phyloP scores from a whole-genome alignment of 2,113 vertebrate genomes.

The Mormyrus lacerda region DNA sequence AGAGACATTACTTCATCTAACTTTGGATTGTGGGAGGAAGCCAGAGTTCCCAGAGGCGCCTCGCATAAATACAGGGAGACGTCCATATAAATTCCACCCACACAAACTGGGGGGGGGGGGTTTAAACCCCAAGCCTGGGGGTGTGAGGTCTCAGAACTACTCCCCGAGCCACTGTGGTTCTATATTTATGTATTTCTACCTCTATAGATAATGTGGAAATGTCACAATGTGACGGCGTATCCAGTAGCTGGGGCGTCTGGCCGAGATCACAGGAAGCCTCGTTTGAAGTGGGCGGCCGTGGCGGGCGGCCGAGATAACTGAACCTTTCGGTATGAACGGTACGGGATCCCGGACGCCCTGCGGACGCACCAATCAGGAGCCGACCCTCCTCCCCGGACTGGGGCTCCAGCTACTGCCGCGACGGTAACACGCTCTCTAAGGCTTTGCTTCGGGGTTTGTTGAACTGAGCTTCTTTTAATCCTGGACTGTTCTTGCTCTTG shows the following conservation, averaged over 20 bases:
- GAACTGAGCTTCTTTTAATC: neutral
- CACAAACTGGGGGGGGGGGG: neutral
- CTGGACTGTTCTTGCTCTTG: neutral
- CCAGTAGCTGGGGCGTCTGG: neutral
- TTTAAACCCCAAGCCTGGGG: neutral
- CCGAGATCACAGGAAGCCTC: neutral
- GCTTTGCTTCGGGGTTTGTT: neutral
- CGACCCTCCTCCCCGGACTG: neutral
- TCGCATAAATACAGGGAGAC: neutral
- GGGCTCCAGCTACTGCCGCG: neutral
- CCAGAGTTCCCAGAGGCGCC: neutral
- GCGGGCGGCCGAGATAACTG: neutral
- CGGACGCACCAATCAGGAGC: neutral
- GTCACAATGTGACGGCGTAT: neutral
- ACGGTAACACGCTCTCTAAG: neutral
- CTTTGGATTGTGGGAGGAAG: neutral
- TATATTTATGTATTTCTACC: neutral
- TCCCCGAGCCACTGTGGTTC: neutral
- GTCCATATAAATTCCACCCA: neutral
- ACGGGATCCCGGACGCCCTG: neutral
- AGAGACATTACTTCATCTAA: neutral
- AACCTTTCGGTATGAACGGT: neutral
- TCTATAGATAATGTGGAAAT: neutral
- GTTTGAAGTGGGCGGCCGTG: neutral
- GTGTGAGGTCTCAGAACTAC: neutral